These are phyloP conservation scores for Murina feae DNA, from an alignment of 2,113 vertebrate species.

Conservation along the genomic window DNA sequence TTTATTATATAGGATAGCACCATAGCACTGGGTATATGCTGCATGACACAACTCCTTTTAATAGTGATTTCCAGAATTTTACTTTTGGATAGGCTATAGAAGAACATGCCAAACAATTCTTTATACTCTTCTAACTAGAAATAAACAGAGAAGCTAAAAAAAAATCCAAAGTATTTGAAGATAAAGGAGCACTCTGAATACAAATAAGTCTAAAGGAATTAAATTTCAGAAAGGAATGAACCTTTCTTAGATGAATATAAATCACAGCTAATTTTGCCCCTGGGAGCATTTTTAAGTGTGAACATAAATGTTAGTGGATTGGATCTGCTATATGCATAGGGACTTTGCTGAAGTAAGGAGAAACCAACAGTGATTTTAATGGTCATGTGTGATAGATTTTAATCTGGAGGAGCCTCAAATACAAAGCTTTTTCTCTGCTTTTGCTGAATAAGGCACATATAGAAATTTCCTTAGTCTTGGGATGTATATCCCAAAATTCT, in stretches of 20 bases:
- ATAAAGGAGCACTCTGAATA: not conserved
- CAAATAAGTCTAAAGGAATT: not conserved
- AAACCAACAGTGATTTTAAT: not conserved
- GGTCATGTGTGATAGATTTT: not conserved
- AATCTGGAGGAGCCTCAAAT: not conserved
- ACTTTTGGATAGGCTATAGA: not conserved
- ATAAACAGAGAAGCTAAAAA: not conserved
- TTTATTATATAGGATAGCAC: not conserved
- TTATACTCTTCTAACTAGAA: conserved; percentile 3
- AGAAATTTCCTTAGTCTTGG: not conserved
- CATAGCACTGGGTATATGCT: not conserved
- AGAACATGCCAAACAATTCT: not conserved
- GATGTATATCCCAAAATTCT: not conserved
- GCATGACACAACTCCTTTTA: not conserved
- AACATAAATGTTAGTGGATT: not conserved
- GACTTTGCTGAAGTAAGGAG: not conserved
- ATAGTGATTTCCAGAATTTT: conserved; percentile 15
- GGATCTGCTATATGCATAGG: not conserved
- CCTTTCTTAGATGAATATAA: not conserved
- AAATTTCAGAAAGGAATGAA: conserved; percentile 4
- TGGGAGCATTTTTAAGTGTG: not conserved
- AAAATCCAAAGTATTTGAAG: not conserved
- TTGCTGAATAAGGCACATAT: not conserved
- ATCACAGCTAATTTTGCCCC: not conserved
- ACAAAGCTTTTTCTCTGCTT: not conserved